Conservation (phyloP, 2,888 invertebrate genomes). For the Drosophila macrothrix region DNA sequence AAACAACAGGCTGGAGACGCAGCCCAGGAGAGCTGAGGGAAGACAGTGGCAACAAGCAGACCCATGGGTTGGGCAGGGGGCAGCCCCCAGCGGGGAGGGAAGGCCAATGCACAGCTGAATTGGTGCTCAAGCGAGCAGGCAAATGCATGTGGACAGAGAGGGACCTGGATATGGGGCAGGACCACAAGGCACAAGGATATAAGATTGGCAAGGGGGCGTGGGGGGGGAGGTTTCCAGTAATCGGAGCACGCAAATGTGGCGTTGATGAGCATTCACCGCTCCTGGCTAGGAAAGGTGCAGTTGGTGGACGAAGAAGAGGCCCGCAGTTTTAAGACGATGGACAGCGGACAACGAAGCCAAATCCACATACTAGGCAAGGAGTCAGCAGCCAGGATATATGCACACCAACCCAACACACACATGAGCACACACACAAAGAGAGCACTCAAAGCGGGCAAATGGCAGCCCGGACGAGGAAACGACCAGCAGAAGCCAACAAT, state of each 20-base stretch:
- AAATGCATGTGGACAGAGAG: conserved; percentile 60
- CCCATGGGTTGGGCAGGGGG: no score
- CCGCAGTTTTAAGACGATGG: conserved; percentile 29
- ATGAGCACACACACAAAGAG: not conserved
- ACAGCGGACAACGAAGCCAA: conserved; percentile 31
- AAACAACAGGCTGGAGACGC: conserved; percentile 43
- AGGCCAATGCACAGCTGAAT: conserved; percentile 52
- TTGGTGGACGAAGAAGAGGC: conserved; percentile 5
- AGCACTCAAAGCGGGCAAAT: conserved; percentile 11
- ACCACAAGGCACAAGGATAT: conserved; percentile 5
- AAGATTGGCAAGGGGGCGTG: not conserved
- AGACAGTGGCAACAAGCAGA: not conserved
- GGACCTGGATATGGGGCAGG: conserved; percentile 33
- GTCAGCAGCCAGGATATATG: not conserved
- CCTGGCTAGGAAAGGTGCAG: conserved; percentile 29
- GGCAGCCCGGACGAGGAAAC: conserved; percentile 19
- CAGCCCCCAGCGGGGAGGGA: conserved; percentile 6
- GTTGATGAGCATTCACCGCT: conserved; percentile 69
- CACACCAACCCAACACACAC: conserved; percentile 18
- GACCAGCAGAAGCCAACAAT: conserved; percentile 55
- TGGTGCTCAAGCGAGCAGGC: conserved; percentile 68
- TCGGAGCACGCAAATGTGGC: conserved; percentile 68
- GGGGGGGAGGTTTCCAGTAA: not conserved
- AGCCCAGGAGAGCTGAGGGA: conserved; percentile 8
- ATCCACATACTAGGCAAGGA: conserved; percentile 26